These are phyloP conservation scores for Macroglossus sobrinus DNA, from an alignment of 2,113 vertebrate species.

Conservation along the genomic window DNA sequence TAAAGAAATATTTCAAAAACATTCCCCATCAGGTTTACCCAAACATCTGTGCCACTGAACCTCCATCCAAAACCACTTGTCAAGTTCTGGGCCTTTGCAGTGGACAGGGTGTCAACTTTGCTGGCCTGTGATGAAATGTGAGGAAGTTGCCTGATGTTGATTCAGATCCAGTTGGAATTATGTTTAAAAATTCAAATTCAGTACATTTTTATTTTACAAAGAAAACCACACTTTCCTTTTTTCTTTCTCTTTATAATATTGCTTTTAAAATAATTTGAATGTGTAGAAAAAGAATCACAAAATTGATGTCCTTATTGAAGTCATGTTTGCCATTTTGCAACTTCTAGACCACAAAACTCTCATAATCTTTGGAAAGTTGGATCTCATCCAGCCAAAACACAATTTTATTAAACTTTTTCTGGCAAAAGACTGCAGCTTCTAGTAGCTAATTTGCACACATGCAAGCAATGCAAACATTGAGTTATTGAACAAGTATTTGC, in stretches of 20 bases:
- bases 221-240: not conserved
- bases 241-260: not conserved
- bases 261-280: not conserved
- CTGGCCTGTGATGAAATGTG: slow-evolving; percentile 52
- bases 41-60: slow-evolving; percentile 75
- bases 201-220: not conserved
- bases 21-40: slow-evolving; percentile 61
- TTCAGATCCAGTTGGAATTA: slow-evolving; percentile 62
- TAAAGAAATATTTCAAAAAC: slow-evolving; percentile 61
- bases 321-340: not conserved
- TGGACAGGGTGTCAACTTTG: slow-evolving; percentile 55
- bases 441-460: slow-evolving; percentile 34
- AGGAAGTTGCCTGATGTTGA: slow-evolving; percentile 32
- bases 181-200: not conserved
- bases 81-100: slow-evolving; percentile 64
- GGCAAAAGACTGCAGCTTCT: not conserved
- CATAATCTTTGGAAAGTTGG: not conserved
- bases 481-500: not conserved
- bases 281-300: not conserved
- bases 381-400: not conserved
- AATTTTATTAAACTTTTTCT: slow-evolving; percentile 59
- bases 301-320: not conserved
- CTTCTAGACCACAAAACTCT: not conserved
- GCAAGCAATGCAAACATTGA: not conserved
- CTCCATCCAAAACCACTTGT: slow-evolving; percentile 69